Conservation (phyloP, 2,113 vertebrate species). For the Fulmarus glacialis region DNA sequence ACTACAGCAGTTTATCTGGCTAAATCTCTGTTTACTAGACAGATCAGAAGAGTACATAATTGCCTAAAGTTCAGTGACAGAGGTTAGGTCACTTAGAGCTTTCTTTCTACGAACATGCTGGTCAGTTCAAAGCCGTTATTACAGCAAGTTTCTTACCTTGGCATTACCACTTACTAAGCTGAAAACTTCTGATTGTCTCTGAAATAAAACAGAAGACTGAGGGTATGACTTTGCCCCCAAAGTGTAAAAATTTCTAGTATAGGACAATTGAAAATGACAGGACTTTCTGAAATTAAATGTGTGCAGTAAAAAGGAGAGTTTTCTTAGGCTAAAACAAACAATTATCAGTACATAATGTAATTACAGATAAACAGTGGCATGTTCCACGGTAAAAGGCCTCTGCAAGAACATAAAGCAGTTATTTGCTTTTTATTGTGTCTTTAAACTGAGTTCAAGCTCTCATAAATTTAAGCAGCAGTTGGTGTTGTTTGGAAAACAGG, state of each 20-base stretch:
- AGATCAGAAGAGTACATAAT: background rate
- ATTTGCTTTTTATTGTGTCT: background rate
- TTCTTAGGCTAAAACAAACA: background rate
- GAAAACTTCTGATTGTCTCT: background rate
- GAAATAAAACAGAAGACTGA: background rate
- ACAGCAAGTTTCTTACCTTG: background rate
- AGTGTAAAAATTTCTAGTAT: background rate
- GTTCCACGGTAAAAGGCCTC: background rate
- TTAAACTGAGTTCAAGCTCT: background rate
- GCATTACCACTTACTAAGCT: background rate
- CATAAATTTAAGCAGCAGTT: background rate
- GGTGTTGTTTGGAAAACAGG: background rate
- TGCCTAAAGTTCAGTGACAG: background rate
- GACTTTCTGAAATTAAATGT: background rate
- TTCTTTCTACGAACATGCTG: background rate
- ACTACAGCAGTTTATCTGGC: background rate
- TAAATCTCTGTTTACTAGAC: conserved; percentile 17
- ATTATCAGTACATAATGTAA: background rate
- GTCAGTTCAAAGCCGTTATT: background rate
- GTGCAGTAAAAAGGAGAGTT: background rate
- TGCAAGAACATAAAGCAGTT: background rate
- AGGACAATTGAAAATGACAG: background rate
- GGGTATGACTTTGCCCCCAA: background rate
- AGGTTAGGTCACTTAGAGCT: background rate
- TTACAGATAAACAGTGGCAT: background rate